Conservation (phyloP, 2,797 vertebrate genomes). For the Sternotherus odoratus region DNA sequence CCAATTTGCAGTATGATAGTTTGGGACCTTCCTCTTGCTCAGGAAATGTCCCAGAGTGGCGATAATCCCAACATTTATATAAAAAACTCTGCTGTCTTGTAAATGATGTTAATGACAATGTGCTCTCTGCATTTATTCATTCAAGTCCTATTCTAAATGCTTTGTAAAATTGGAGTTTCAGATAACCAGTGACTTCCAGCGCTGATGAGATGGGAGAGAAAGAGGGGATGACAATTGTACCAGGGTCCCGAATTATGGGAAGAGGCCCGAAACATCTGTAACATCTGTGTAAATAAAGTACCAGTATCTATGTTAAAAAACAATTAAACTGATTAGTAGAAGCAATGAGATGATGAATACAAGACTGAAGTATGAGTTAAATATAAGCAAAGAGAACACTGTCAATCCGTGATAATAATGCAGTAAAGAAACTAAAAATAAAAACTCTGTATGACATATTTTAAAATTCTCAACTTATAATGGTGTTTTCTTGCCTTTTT, state of each 20-base stretch:
- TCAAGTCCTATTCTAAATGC: neutral
- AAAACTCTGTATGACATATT: neutral
- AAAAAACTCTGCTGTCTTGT: neutral
- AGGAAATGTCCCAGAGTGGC: neutral
- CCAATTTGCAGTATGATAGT: accelerated
- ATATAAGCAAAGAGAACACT: neutral
- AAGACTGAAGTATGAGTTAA: neutral
- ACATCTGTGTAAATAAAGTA: no score
- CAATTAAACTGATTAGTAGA: neutral
- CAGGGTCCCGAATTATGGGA: no score
- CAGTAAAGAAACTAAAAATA: neutral
- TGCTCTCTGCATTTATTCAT: neutral
- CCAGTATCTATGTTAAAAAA: neutral
- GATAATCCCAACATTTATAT: neutral
- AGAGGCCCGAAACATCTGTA: no score
- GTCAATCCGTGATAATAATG: neutral
- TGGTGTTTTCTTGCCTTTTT: no score
- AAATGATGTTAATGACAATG: neutral
- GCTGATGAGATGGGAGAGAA: no score
- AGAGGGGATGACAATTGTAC: no score
- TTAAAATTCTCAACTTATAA: neutral
- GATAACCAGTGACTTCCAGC: neutral
- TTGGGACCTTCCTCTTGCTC: neutral
- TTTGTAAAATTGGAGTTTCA: neutral
- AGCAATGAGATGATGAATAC: neutral